These are phyloP conservation scores for Spongilla lacustris DNA, from an alignment of 37 sponge, comb jelly and placozoan genomes.

Conservation along the genomic window DNA sequence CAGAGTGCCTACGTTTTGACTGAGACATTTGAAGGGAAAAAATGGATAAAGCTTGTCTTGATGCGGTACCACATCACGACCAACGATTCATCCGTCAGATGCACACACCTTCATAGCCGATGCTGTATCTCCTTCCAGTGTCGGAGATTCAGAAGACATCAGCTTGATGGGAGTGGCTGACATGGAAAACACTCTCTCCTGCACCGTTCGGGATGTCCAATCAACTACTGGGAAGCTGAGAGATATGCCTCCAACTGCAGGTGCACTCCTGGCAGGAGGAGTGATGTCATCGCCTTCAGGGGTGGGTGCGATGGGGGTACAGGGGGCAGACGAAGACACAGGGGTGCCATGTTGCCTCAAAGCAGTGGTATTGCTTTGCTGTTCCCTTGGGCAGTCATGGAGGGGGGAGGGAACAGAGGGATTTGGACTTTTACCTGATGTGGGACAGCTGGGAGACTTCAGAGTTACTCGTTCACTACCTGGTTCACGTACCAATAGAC, in stretches of 20 bases:
- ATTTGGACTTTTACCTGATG: not conserved
- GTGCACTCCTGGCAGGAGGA: not conserved
- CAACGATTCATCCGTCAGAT: no score
- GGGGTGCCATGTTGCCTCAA: not conserved
- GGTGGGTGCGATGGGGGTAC: not conserved
- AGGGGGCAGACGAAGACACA: not conserved
- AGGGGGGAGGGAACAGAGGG: not conserved
- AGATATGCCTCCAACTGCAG: not conserved
- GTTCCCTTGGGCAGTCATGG: not conserved
- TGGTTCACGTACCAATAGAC: not conserved
- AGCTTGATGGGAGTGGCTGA: slow-evolving; percentile 1
- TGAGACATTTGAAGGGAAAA: not conserved
- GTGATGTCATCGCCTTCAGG: not conserved
- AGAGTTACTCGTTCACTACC: not conserved
- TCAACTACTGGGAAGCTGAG: slow-evolving; percentile 13
- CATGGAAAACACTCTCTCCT: not conserved
- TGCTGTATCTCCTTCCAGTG: not conserved
- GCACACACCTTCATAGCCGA: not conserved
- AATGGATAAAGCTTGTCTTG: not conserved
- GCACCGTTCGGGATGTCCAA: not conserved
- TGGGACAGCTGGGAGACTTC: not conserved
- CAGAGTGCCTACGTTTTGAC: slow-evolving; percentile 19
- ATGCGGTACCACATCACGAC: not conserved
- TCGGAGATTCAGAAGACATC: not conserved
- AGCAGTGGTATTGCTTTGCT: not conserved